These are phyloP conservation scores for Cynocephalus volans DNA, from an alignment of 2,113 vertebrate species.

Conservation along the genomic window DNA sequence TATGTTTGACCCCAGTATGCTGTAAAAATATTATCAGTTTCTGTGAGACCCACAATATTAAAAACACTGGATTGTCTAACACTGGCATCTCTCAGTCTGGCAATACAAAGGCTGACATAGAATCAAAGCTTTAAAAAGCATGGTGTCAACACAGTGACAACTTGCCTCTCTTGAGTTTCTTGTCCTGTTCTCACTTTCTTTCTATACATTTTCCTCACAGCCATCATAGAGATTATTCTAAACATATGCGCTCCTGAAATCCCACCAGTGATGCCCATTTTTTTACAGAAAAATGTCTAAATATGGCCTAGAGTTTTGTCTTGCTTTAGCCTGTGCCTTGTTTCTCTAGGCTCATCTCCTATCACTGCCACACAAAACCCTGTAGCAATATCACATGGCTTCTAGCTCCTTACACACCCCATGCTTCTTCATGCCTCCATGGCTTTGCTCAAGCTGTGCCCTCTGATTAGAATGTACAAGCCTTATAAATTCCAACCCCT, in stretches of 20 bases:
- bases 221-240: constrained; percentile 17
- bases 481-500: neutral
- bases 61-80: constrained; percentile 10
- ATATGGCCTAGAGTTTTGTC: neutral
- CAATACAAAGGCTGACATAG: constrained; percentile 28
- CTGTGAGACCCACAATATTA: neutral
- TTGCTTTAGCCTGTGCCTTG: neutral
- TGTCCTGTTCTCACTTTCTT: neutral
- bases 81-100: neutral
- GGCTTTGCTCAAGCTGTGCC: constrained; percentile 63
- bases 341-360: neutral
- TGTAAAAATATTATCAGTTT: constrained; percentile 18
- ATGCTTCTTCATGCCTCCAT: neutral
- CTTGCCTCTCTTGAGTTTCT: neutral
- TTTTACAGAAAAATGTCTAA: neutral
- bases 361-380: neutral
- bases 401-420: neutral
- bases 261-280: neutral
- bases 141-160: neutral
- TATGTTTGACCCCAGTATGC: neutral
- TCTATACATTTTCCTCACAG: neutral
- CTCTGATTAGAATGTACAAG: constrained; percentile 22
- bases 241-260: neutral
- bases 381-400: neutral
- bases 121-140: neutral